Evolutionary conservation across 2,888 invertebrate species (phyloP).

Genomic region (Torymus texanus): DNA sequence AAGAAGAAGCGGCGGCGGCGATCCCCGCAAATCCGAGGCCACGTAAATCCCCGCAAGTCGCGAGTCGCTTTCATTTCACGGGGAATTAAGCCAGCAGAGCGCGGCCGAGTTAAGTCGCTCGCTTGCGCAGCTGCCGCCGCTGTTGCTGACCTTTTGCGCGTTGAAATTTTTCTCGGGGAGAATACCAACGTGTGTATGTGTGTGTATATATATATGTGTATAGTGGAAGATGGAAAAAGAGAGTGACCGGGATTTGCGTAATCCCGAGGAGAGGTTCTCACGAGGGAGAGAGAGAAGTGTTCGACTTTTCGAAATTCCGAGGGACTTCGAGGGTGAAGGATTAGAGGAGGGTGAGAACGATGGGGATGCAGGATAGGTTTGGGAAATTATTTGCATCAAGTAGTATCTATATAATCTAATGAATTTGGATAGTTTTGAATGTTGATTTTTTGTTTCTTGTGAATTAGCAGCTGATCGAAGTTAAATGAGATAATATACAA

Average conservation of each 20-base stretch:
- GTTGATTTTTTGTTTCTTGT: no score
- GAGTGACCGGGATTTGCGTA: conserved; percentile 73
- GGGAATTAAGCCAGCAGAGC: conserved; percentile 70
- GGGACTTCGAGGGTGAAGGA: no score
- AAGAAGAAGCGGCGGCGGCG: conserved; percentile 31
- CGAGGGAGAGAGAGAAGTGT: conserved; percentile 38
- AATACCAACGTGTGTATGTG: not conserved
- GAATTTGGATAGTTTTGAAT: no score
- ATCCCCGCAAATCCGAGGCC: conserved; percentile 68
- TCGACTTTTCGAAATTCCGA: not conserved
- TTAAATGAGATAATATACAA: no score
- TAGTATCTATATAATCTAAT: no score
- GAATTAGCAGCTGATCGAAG: no score
- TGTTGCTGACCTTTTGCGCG: conserved; percentile 38
- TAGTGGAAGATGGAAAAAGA: not conserved
- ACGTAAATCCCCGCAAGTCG: conserved; percentile 69
- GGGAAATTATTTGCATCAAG: no score
- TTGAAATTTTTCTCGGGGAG: conserved; percentile 1
- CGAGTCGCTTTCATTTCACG: conserved; percentile 72
- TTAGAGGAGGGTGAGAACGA: no score
- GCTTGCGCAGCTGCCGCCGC: conserved; percentile 19
- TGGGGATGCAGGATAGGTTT: no score
- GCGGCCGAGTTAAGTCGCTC: conserved; percentile 65
- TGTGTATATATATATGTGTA: not conserved
- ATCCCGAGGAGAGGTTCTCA: conserved; percentile 63